phyloP scores from a whole-genome alignment of 2,113 vertebrate genomes.

The Atlantisia rogersi region DNA sequence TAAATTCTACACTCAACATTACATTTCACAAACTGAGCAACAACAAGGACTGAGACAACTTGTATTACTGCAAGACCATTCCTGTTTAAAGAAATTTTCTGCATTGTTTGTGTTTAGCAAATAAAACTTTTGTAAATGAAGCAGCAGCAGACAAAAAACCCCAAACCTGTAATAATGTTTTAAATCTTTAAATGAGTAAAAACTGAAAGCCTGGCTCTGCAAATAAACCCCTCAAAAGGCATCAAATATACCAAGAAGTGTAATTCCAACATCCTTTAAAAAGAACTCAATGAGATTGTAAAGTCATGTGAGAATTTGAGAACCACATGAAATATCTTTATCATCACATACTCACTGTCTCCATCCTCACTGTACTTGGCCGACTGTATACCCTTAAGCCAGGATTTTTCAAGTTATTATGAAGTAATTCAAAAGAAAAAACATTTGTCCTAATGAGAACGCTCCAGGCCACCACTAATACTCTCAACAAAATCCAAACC shows the following conservation, averaged over 20 bases:
- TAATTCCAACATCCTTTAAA: constrained; percentile 46
- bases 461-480: background rate
- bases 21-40: constrained; percentile 37
- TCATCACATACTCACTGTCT: background rate
- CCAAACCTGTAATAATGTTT: constrained; percentile 3
- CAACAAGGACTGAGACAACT: constrained; percentile 48
- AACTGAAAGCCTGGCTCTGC: constrained; percentile 63
- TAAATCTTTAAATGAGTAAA: constrained; percentile 58
- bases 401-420: constrained; percentile 17
- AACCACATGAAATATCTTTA: background rate
- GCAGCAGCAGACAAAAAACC: background rate
- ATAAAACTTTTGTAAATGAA: constrained; percentile 55
- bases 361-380: background rate
- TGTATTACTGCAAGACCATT: constrained; percentile 23
- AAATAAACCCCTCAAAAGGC: constrained; percentile 62
- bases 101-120: constrained; percentile 49
- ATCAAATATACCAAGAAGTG: constrained; percentile 46
- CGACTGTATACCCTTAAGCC: constrained; percentile 29
- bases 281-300: constrained; percentile 39
- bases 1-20: constrained; percentile 41
- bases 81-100: constrained; percentile 51
- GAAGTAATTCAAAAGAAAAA: constrained; percentile 24
- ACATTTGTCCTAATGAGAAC: background rate
- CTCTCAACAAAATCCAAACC: background rate
- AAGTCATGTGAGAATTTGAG: constrained; percentile 44